Evolutionary conservation across 1,140 invertebrate genomes (phyloP).

Genomic region (Euura lappo): DNA sequence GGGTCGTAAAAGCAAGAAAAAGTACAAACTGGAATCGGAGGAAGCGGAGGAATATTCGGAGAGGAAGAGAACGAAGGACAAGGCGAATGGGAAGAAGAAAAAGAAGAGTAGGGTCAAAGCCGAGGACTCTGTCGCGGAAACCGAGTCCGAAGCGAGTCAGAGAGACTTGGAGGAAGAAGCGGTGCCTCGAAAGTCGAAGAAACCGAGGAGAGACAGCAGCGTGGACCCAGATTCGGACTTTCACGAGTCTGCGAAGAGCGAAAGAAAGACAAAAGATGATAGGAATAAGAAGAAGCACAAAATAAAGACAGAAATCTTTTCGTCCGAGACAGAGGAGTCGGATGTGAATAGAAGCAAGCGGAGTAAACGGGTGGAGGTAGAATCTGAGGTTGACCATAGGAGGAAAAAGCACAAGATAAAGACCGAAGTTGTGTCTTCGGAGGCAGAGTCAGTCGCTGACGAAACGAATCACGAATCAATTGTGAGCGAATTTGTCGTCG

Average conservation of each 20-base stretch:
- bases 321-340: too few relatives aligned
- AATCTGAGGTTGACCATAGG: not conserved
- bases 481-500: too few relatives aligned
- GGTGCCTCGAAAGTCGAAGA: not conserved
- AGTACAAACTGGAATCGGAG: not conserved
- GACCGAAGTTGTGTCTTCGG: not conserved
- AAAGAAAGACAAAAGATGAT: too few relatives aligned
- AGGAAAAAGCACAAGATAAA: not conserved
- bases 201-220: not conserved
- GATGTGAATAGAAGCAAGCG: too few relatives aligned
- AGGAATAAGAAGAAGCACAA: too few relatives aligned
- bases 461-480: not conserved
- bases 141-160: not conserved
- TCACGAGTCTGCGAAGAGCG: too few relatives aligned
- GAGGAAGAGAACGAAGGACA: conserved; percentile 12
- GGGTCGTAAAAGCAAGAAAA: not conserved
- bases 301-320: too few relatives aligned
- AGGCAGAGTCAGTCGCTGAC: not conserved
- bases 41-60: not conserved
- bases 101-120: conserved; percentile 15
- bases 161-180: not conserved
- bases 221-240: not conserved
- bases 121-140: not conserved
- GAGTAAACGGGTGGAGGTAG: too few relatives aligned
- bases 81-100: not conserved